Evolutionary conservation across 2,888 invertebrate species (phyloP).

Genomic region (Aleiodes leptofemur): DNA sequence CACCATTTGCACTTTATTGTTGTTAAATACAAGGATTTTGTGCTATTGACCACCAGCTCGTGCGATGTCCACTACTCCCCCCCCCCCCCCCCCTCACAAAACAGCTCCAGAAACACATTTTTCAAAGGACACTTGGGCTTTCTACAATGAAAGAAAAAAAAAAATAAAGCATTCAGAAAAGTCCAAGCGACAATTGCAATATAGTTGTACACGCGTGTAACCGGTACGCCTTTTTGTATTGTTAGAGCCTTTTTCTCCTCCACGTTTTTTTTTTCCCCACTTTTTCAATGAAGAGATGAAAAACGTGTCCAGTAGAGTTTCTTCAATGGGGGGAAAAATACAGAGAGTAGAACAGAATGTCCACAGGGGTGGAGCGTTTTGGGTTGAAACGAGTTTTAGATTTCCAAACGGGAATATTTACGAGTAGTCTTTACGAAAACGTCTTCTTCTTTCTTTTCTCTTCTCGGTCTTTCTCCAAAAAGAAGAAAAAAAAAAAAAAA

Average conservation of each 20-base stretch:
- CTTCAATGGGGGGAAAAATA: constrained; percentile 28
- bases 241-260: constrained; percentile 35
- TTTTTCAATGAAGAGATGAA: constrained; percentile 47
- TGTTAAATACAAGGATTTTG: constrained; percentile 5
- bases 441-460: constrained; percentile 37
- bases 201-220: constrained; percentile 64
- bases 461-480: constrained; percentile 33
- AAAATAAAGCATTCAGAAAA: constrained; percentile 58
- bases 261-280: constrained; percentile 26
- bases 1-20: constrained; percentile 6
- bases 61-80: constrained; percentile 6
- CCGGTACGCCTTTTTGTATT: constrained; percentile 59
- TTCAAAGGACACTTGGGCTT: constrained; percentile 12
- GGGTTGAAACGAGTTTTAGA: constrained; percentile 51
- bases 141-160: constrained; percentile 48
- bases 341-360: constrained; percentile 56
- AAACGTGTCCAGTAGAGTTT: constrained; percentile 38
- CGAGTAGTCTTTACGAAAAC: constrained; percentile 51
- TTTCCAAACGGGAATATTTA: constrained; percentile 65
- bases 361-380: constrained; percentile 60
- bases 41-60: constrained; percentile 10
- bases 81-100: not conserved
- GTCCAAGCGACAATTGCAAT: constrained; percentile 64
- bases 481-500: not conserved
- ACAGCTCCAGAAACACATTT: constrained; percentile 28